These are phyloP conservation scores for Lycia hirtaria DNA, from an alignment of 2,888 invertebrate species.

Conservation along the genomic window DNA sequence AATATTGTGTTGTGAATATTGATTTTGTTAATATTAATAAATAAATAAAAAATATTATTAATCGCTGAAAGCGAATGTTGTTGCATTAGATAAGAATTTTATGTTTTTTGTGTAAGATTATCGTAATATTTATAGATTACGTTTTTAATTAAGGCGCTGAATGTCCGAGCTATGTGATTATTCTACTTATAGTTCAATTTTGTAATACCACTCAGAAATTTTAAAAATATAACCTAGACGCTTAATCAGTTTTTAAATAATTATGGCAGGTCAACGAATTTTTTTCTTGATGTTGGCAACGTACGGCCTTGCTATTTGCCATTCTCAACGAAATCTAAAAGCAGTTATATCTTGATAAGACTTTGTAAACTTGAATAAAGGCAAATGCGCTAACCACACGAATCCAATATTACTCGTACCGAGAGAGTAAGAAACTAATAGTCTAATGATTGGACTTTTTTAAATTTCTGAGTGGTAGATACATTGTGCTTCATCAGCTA, in stretches of 20 bases:
- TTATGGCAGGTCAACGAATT: too few species aligned
- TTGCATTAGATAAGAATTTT: slow-evolving; percentile 60
- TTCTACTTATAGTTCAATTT: slow-evolving; percentile 53
- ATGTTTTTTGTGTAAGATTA: slow-evolving; percentile 55
- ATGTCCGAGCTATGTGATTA: slow-evolving; percentile 72
- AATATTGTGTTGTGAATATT: slow-evolving; percentile 63
- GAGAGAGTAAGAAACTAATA: too few species aligned
- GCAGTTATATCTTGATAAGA: too few species aligned
- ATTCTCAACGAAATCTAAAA: too few species aligned
- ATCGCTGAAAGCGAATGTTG: slow-evolving; percentile 72
- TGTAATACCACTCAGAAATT: slow-evolving; percentile 32
- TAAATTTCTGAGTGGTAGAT: slow-evolving; percentile 39
- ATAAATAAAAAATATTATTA: slow-evolving; percentile 51
- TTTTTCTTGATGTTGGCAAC: too few species aligned
- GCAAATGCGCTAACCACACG: neutral
- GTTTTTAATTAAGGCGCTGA: slow-evolving; percentile 59
- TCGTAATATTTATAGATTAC: slow-evolving; percentile 65
- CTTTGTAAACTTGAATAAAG: too few species aligned
- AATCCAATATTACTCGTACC: too few species aligned
- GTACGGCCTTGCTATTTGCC: too few species aligned
- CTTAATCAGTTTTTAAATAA: too few species aligned
- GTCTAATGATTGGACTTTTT: neutral
- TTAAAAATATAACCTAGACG: slow-evolving; percentile 12
- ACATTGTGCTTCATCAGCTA: slow-evolving; percentile 38
- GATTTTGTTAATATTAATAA: slow-evolving; percentile 50